Percentiles rank a stretch among this genome's conserved stretches.
phyloP scores from a whole-genome alignment of 35 echinoderm and acorn worm genomes.

The Heliocidaris erythrogramma region DNA sequence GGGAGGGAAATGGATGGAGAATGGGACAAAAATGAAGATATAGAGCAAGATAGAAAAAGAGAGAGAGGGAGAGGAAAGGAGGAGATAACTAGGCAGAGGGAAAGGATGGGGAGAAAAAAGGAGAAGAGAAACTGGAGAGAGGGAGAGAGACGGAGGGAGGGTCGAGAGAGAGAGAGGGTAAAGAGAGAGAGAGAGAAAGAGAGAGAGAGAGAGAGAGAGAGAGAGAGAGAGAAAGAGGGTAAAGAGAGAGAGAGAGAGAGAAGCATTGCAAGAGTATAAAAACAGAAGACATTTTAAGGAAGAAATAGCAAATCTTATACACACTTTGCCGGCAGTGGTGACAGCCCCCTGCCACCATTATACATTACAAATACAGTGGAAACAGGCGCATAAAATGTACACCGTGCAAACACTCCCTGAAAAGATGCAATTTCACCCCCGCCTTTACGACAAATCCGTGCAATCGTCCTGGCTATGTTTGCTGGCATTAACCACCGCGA shows the following conservation, averaged over 20 bases:
- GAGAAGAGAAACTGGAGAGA: not conserved
- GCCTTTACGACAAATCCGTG: conserved; percentile 30
- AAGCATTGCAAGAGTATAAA: too few relatives aligned
- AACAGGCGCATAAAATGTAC: not conserved
- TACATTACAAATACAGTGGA: not conserved
- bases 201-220: too few relatives aligned
- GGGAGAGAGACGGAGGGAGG: too few relatives aligned
- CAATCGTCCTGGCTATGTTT: conserved; percentile 13
- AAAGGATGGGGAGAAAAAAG: not conserved
- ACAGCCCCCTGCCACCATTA: too few relatives aligned
- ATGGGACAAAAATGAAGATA: too few relatives aligned
- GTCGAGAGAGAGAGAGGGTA: not conserved
- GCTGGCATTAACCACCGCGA: not conserved
- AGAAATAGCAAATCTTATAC: too few relatives aligned
- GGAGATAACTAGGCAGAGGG: not conserved
- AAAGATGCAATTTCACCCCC: conserved; percentile 36
- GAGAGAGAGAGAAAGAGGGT: too few relatives aligned
- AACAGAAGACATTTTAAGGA: too few relatives aligned
- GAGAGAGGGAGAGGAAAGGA: too few relatives aligned
- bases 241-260: too few relatives aligned
- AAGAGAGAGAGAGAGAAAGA: too few relatives aligned
- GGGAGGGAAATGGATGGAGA: not conserved
- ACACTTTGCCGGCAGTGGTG: too few relatives aligned
- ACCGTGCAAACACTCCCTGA: conserved; percentile 1
- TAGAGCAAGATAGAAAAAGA: not conserved